A percentile compares a stretch with the other conserved stretches of the same genome.
These are phyloP conservation scores for Cosmia pyralina DNA, from an alignment of 2,888 invertebrate species.

Conservation along the genomic window DNA sequence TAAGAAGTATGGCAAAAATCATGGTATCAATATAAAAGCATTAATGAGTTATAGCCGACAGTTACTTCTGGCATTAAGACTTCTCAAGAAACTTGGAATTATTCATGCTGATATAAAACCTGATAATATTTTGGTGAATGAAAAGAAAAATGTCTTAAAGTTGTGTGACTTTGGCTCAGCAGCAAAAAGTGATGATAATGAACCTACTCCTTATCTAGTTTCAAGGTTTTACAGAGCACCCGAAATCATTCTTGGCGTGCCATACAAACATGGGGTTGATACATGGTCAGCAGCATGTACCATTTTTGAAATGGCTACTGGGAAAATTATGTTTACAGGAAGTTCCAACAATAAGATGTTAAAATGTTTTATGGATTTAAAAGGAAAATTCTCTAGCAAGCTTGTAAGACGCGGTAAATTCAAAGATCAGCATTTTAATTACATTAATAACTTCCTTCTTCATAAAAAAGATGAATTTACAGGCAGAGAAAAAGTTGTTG, in stretches of 20 bases:
- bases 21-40: conserved; percentile 98
- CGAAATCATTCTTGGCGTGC: conserved; percentile 99
- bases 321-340: conserved; percentile 99
- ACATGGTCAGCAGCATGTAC: conserved; percentile 99
- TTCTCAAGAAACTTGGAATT: conserved; percentile 98
- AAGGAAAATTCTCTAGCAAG: conserved; percentile 99
- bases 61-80: conserved; percentile 96
- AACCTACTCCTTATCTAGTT: conserved; percentile 99
- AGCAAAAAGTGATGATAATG: conserved; percentile 97
- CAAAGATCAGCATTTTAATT: conserved; percentile 99
- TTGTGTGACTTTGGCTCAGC: conserved; percentile 99
- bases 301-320: conserved; percentile 99
- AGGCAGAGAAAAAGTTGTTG: conserved; percentile 98
- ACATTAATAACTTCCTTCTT: conserved; percentile 98
- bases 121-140: conserved; percentile 99
- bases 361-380: conserved; percentile 99
- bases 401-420: conserved; percentile 98
- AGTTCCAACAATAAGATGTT: conserved; percentile 99
- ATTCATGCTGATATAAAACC: conserved; percentile 99
- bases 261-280: conserved; percentile 98
- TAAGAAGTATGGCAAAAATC: conserved; percentile 99
- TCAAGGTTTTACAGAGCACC: conserved; percentile 99
- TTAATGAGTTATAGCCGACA: conserved; percentile 99
- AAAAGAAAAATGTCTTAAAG: conserved; percentile 98
- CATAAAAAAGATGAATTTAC: conserved; percentile 99